A percentile compares a stretch with the other conserved stretches of the same genome.
Conservation (phyloP, 2,113 vertebrate species). For the Pungitius pungitius region DNA sequence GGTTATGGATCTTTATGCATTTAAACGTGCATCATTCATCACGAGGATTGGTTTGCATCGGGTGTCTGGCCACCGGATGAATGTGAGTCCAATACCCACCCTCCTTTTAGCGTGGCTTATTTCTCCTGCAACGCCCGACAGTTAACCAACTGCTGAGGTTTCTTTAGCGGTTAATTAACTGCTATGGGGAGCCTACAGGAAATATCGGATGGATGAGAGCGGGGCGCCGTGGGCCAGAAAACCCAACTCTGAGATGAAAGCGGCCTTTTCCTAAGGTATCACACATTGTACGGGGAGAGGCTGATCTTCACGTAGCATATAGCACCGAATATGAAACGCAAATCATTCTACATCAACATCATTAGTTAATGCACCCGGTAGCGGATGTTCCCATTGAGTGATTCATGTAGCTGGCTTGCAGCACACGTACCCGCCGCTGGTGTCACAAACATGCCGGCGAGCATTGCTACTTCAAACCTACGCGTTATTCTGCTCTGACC, state of each 20-base stretch:
- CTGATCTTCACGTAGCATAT: neutral
- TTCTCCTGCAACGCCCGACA: neutral
- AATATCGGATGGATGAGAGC: neutral
- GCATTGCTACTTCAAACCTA: constrained; percentile 12
- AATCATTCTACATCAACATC: neutral
- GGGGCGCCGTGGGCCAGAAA: neutral
- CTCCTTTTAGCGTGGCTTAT: neutral
- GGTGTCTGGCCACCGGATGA: neutral
- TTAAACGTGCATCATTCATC: neutral
- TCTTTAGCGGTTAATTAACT: too few species aligned
- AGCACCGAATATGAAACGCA: neutral
- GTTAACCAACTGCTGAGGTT: too few species aligned
- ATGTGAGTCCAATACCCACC: neutral
- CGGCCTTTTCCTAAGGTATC: too few species aligned
- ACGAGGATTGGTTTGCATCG: neutral
- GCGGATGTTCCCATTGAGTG: neutral
- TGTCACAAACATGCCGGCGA: neutral
- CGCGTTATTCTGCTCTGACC: constrained; percentile 48
- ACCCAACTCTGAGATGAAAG: neutral
- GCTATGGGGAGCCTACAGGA: neutral
- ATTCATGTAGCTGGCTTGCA: neutral
- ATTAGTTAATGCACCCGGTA: neutral
- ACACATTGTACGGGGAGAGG: neutral
- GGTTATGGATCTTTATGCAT: neutral
- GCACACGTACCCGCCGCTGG: neutral